Conservation (phyloP, 1,140 invertebrate genomes). For the Adelges cooleyi region DNA sequence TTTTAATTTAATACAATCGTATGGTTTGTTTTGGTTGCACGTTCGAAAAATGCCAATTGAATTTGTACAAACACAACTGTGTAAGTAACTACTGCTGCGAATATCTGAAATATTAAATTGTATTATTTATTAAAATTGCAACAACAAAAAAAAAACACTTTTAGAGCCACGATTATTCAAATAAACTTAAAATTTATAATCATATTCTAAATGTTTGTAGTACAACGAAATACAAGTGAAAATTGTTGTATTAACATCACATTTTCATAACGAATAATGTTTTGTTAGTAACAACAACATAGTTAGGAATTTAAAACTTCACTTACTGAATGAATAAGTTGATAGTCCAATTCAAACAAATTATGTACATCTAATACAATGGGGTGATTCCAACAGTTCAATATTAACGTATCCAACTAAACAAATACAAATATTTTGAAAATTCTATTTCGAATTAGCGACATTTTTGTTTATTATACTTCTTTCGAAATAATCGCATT, state of each 20-base stretch:
- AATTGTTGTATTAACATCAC: background rate
- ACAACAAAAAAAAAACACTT: background rate
- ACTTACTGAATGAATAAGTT: background rate
- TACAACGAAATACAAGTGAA: background rate
- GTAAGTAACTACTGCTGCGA: background rate
- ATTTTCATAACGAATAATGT: too few species aligned
- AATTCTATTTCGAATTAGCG: background rate
- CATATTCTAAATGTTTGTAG: too few species aligned
- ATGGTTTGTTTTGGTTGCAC: too few species aligned
- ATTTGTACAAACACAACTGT: background rate
- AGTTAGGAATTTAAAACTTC: too few species aligned
- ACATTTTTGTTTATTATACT: background rate
- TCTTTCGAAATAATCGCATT: background rate
- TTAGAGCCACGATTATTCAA: background rate
- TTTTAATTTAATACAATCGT: too few species aligned
- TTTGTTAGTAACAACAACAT: too few species aligned
- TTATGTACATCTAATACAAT: conserved; percentile 4
- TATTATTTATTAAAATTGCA: background rate
- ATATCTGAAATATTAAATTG: conserved; percentile 14
- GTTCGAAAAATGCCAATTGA: background rate
- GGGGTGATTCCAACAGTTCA: background rate
- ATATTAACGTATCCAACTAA: background rate
- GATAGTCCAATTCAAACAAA: conserved; percentile 10
- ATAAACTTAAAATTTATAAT: too few species aligned
- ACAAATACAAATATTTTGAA: background rate